A percentile compares a stretch with the other conserved stretches of the same genome.
These are phyloP conservation scores for Neogobius melanostomus DNA, from an alignment of 2,113 vertebrate genomes.

Conservation along the genomic window DNA sequence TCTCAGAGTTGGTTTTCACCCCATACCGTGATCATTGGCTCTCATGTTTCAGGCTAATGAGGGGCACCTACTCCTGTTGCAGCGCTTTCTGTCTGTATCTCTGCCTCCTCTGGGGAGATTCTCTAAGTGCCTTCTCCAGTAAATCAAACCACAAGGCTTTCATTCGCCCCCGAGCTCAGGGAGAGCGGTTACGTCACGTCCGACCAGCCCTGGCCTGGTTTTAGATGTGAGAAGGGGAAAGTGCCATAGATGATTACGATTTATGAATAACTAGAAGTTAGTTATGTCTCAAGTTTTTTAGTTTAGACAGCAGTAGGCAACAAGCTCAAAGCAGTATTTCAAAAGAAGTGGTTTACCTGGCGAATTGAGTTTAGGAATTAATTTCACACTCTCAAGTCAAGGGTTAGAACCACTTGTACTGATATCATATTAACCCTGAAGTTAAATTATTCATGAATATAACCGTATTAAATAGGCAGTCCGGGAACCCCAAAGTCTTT, in stretches of 20 bases:
- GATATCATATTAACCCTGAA: too few species aligned
- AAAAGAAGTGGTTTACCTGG: too few species aligned
- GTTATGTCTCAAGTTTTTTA: conserved; percentile 3
- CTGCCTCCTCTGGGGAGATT: conserved; percentile 54
- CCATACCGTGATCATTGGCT: conserved; percentile 14
- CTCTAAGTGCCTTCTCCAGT: conserved; percentile 75
- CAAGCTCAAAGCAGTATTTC: not conserved
- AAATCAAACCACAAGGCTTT: conserved; percentile 75
- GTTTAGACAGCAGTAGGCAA: not conserved
- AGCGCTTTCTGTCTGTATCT: conserved; percentile 6
- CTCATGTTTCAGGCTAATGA: conserved; percentile 49
- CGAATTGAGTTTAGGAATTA: too few species aligned
- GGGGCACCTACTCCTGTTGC: conserved; percentile 44
- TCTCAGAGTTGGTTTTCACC: conserved; percentile 7
- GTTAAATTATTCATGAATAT: too few species aligned
- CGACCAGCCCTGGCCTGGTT: conserved; percentile 34
- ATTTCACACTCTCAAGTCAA: too few species aligned
- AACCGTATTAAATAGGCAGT: too few species aligned
- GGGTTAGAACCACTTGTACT: too few species aligned
- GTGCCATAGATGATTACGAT: not conserved
- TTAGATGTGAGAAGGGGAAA: conserved; percentile 16
- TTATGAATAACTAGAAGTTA: conserved; percentile 19
- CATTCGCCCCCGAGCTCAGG: conserved; percentile 51
- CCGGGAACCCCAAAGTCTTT: too few species aligned
- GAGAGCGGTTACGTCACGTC: conserved; percentile 58